Conservation (phyloP, 2,888 invertebrate species). For the Thumatha senex region DNA sequence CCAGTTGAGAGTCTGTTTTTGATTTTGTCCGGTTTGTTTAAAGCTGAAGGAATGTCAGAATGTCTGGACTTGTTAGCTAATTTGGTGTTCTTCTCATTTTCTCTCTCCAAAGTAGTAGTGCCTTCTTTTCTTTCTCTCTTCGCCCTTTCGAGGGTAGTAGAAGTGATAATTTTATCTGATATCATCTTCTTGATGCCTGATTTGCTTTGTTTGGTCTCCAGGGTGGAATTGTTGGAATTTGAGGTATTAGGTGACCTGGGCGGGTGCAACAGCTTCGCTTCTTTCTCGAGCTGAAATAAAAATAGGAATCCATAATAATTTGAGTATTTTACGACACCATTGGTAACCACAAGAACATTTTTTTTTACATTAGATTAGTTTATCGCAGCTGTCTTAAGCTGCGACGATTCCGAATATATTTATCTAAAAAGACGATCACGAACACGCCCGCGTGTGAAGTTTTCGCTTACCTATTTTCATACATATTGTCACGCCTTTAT, state of each 20-base stretch:
- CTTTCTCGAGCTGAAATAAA: constrained; percentile 77
- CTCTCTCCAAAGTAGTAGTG: constrained; percentile 72
- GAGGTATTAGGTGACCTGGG: constrained; percentile 73
- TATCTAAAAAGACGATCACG: no score
- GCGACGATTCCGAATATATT: no score
- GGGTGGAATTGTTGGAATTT: constrained; percentile 75
- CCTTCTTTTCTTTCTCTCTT: constrained; percentile 75
- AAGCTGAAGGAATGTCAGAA: constrained; percentile 57
- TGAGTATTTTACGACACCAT: neutral
- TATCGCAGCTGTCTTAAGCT: no score
- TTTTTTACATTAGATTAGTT: no score
- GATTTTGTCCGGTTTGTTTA: constrained; percentile 69
- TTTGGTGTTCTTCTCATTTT: constrained; percentile 77
- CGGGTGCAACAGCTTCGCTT: constrained; percentile 71
- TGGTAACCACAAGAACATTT: no score
- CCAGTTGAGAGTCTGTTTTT: constrained; percentile 68
- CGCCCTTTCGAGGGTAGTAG: constrained; percentile 72
- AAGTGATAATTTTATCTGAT: constrained; percentile 74
- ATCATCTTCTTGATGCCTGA: constrained; percentile 78
- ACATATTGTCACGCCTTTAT: no score
- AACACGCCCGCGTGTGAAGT: no score
- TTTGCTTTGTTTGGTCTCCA: constrained; percentile 75
- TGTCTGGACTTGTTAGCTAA: constrained; percentile 64
- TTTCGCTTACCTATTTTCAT: no score
- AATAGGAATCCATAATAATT: neutral